phyloP scores from a whole-genome alignment of 2,888 invertebrate species.

The Himalopsyche japonica region DNA sequence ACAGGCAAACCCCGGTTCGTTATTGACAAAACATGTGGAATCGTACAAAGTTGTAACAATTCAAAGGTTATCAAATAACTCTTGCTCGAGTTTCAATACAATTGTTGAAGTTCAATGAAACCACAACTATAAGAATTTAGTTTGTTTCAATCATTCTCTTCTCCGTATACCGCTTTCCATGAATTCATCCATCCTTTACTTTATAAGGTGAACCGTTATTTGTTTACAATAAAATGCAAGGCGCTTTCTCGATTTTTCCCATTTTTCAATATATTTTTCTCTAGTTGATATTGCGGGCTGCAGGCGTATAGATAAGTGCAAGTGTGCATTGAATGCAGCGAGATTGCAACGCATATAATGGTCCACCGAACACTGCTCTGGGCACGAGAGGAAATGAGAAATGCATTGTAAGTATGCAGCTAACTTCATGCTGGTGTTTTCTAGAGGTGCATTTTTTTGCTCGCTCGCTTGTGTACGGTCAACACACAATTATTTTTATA shows the following conservation, averaged over 20 bases:
- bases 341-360: slow-evolving; percentile 18
- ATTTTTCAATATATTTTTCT: background rate
- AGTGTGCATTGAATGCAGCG: background rate
- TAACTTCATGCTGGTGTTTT: background rate
- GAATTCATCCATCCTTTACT: no score
- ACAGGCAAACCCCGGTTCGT: no score
- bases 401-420: slow-evolving; percentile 10
- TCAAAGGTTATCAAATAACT: no score
- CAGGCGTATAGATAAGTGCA: background rate
- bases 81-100: no score
- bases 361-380: background rate
- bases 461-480: background rate
- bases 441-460: background rate
- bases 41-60: no score
- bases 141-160: no score
- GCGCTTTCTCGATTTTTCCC: background rate
- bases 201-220: background rate
- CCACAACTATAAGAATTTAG: no score
- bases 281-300: background rate
- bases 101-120: no score
- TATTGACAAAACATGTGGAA: no score
- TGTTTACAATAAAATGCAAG: background rate
- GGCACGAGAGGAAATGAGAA: slow-evolving; percentile 2
- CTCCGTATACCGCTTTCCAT: no score
- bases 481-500: background rate